Base-by-base conservation (phyloP, 2,797 vertebrate genomes). In the Esox masquinongy region DNA sequence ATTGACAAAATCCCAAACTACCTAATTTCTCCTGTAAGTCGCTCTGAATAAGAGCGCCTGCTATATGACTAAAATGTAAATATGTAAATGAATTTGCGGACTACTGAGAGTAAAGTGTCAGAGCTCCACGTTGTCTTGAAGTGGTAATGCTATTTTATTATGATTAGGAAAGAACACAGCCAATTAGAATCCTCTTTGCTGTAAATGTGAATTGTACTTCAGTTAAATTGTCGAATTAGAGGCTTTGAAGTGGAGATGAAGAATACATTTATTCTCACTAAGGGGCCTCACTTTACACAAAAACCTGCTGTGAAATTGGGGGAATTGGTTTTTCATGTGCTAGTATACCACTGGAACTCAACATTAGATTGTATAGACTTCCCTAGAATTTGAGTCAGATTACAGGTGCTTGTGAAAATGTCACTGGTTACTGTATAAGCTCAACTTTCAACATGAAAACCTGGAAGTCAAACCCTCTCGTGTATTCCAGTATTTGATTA, bases 401-500 rank as follows among this genome's bases (percentile, higher is more conserved):
- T 75, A 77, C 72, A 77, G 56, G 34, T 68, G 36, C 31, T 70
- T 53, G 61, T 69, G 43, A 73, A 11, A 61, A 79, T n/a, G 31
- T 56, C 50, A n/a, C 56, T 17, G 14, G 64, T 17, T 61, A 14
- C 56, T 11, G 24, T 24, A 19, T 26, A 24, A 61, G 11, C 56
- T 26, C 56, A 22, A 19, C 56, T 14, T 47, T 61, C 56, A 50
- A 67, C 47, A 22, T 34, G 70, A 3, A 5, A 51, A 4, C 43
- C 24, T 24, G 15, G 43, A 69, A 22, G 43, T 47, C n/a, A 34
- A 47, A 72, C 56, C 76, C 67, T 80, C 67, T 78, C 74, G 78
- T 76, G 43, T 53, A 22, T 50, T 29, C 74, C 68, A 59, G 43
- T n/a, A 1, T 72, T 50, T 77, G 50, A 81, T 82, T 74, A 81